These are phyloP conservation scores for Anas platyrhynchos DNA, from an alignment of 2,113 vertebrate species.

Conservation along the genomic window DNA sequence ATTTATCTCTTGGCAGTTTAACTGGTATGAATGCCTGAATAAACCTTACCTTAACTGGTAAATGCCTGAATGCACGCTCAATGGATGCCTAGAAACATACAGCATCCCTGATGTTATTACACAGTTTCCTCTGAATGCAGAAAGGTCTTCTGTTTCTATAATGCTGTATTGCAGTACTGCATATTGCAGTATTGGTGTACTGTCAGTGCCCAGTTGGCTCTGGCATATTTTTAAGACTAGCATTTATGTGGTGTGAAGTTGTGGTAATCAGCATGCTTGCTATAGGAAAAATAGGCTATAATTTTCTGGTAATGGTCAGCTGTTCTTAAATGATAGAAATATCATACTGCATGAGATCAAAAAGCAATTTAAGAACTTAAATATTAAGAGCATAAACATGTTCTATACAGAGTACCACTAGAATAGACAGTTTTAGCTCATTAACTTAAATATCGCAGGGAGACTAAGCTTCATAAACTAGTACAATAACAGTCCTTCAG, in stretches of 20 bases:
- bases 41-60: background rate
- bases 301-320: background rate
- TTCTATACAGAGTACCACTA: background rate
- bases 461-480: background rate
- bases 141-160: background rate
- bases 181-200: background rate
- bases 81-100: rapidly evolving
- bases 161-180: background rate
- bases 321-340: background rate
- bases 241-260: background rate
- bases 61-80: rapidly evolving
- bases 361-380: background rate
- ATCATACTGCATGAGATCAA: background rate
- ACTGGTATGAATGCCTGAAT: background rate
- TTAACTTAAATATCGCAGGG: background rate
- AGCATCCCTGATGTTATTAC: background rate
- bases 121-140: background rate
- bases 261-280: rapidly evolving
- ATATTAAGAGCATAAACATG: background rate
- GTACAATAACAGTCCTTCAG: background rate
- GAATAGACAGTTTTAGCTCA: background rate
- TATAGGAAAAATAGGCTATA: background rate
- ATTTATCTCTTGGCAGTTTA: background rate
- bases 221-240: background rate
- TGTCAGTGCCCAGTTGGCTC: background rate